Base-by-base conservation (phyloP, 23 tunicate species). In the Aplidium turbinatum region DNA sequence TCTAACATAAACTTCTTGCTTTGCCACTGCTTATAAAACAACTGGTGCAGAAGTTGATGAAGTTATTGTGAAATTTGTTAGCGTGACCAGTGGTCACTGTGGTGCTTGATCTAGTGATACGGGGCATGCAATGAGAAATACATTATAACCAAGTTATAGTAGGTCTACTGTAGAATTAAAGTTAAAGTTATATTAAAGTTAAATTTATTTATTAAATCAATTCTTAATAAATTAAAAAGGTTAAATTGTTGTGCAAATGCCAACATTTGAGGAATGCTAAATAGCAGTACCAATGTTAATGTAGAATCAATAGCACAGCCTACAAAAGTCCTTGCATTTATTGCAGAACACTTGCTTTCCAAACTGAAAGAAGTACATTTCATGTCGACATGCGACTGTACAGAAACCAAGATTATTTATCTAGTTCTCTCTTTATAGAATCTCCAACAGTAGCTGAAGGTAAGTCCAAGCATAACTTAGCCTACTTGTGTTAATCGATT, bases 401-500 rank as follows among this genome's bases (percentile, higher is more conserved):
- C 42, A 33, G 81, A 39, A 31, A 76, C 4, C 24, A 21, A 2
- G 31, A 42, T 60, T 76, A 24, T 28, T 58, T 57, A 3, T 38
- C 21, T 24, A 40, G 18, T 39, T 42, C 57, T 3, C 9, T 58
- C 26, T 36, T 76, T 28, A 21, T 38, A 40, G 35, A 40, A 4
- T 58, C 81, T 38, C 81, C 81, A 23, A 76, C 58, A 3, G 58
- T 76, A 31, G 81, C 81, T 18, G 72, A 76, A 76, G 81, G 81
- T 76, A 61, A 7, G 23, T n/a, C n/a, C 11, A 11, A 19, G n/a
- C 24, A 25, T 56, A n/a, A 56, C 63, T 22, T 13, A 45, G 50
- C 16, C n/a, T n/a, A n/a, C n/a, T n/a, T n/a, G n/a, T n/a, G n/a
- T n/a, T n/a, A n/a, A n/a, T n/a, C n/a, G n/a, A n/a, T n/a, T n/a